Evolutionary conservation across 1,140 invertebrate species (phyloP), one percentile per base, ranked within the genome.

Genomic region (Acromyrmex heyeri): DNA sequence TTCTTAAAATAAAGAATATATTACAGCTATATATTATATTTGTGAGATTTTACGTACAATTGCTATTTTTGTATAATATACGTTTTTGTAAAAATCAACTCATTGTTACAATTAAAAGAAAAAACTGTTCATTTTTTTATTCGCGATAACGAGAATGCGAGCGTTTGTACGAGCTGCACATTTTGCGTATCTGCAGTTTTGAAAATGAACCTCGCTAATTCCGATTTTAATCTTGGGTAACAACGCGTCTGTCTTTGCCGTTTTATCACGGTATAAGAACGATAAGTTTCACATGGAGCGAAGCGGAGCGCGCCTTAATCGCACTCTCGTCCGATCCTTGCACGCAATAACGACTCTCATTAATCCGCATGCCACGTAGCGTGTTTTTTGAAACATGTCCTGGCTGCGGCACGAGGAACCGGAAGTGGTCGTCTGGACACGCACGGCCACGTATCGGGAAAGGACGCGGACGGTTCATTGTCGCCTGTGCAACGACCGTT

Each of bases 351-450:
- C 75, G 48, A 65, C 59, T 67, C 82, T 85, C 62, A 85, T 85
- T 85, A 64, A 85, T 44, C 55, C 53, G n/a, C 76, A 73, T 75
- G 73, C 67, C 67, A 61, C 61, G 75, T 79, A 72, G 53, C 87
- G 65, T 81, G 76, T 90, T 90, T 86, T 64, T 87, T 61, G 65
- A 82, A 65, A 61, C 65, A 88, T 75, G 86, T 69, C 48, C 59
- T 38, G 55, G 62, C 86, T 83, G 76, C 53, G 85, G 64, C 77
- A 91, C 82, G 89, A 88, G 91, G 90, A 92, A 92, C 87, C 92
- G 92, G 92, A 93, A 93, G 91, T 87, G 90, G 82, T 85, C 24
- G 87, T 86, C 78, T 92, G 76, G 86, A 91, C 91, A 92, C 92
- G 91, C 86, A 55, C 76, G 88, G 48, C 59, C 81, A 90, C 91